Conservation (phyloP, 1,140 invertebrate genomes). For the Archivesica marissinica region DNA sequence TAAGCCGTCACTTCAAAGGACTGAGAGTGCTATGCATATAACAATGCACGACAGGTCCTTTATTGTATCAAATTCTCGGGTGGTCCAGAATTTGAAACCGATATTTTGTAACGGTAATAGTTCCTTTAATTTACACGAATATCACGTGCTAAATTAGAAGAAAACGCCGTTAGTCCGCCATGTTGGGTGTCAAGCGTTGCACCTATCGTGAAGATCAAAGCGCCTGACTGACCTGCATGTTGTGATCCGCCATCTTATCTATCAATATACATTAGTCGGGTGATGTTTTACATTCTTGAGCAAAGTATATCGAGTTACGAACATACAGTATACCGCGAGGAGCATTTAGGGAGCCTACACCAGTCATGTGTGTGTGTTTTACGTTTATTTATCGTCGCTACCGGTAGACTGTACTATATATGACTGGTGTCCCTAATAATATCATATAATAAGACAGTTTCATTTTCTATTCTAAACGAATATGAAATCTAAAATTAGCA, state of each 20-base stretch:
- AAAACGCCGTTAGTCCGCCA: slow-evolving; percentile 26
- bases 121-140: slow-evolving; percentile 36
- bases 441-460: background rate
- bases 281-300: background rate
- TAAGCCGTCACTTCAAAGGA: slow-evolving; percentile 54
- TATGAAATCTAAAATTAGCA: background rate
- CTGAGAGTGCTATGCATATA: slow-evolving; percentile 12
- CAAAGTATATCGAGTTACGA: background rate
- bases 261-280: slow-evolving; percentile 11
- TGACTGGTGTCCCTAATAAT: background rate
- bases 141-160: slow-evolving; percentile 36
- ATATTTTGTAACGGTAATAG: slow-evolving; percentile 39
- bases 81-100: slow-evolving; percentile 39
- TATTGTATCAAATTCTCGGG: slow-evolving; percentile 40
- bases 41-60: slow-evolving; percentile 29
- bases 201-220: slow-evolving; percentile 45
- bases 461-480: background rate
- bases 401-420: background rate
- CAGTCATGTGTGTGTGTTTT: too few species aligned
- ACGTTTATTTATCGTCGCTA: too few species aligned
- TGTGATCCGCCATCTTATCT: slow-evolving; percentile 1
- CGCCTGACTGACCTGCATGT: background rate
- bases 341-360: too few species aligned
- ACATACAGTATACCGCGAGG: too few species aligned
- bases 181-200: slow-evolving; percentile 46